Evolutionary conservation across 1,140 invertebrate species (phyloP).

Genomic region (fruit fly (Drosophila melanogaster)): Release_6_plus_ISO1_MT NT_037436.4:8048501-8049000

Average conservation of each 20-base stretch:
- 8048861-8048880: slow-evolving; percentile 37
- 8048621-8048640: slow-evolving; percentile 44
- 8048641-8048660: slow-evolving; percentile 17
- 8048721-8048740: slow-evolving; percentile 25
- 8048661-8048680: slow-evolving; percentile 66
- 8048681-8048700: slow-evolving; percentile 67
- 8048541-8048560: slow-evolving; percentile 50
- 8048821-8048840: slow-evolving; percentile 11
- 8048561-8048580: slow-evolving; percentile 17
- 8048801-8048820: slow-evolving; percentile 11
- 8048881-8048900: slow-evolving; percentile 12
- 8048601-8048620: slow-evolving; percentile 53
- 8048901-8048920: slow-evolving; percentile 31
- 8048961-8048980: slow-evolving; percentile 48
- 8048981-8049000: slow-evolving; percentile 25
- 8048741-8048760: slow-evolving; percentile 53
- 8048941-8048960: slow-evolving; percentile 65
- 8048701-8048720: slow-evolving; percentile 34
- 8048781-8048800: slow-evolving; percentile 37
- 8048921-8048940: slow-evolving; percentile 35
- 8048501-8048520: slow-evolving; percentile 47
- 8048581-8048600: slow-evolving; percentile 43
- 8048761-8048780: slow-evolving; percentile 55
- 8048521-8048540: slow-evolving; percentile 22
- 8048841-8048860: slow-evolving; percentile 44